A percentile compares a stretch with the other conserved stretches of the same genome.
Evolutionary conservation across 2,113 vertebrate species (phyloP).

Genomic region (Onychorhynchus coronatus): DNA sequence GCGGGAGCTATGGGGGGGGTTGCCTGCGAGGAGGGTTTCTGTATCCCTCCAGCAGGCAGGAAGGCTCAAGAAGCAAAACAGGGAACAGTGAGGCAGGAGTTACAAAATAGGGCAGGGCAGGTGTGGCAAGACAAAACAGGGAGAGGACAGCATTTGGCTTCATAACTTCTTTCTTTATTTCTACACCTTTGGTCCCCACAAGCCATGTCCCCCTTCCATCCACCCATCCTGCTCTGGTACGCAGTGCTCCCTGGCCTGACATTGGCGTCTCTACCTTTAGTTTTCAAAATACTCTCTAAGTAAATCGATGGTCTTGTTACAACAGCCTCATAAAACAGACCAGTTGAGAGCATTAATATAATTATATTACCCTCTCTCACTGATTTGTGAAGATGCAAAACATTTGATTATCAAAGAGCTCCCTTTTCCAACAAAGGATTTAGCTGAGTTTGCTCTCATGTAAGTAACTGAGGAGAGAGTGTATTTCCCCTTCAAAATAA

Average conservation of each 20-base stretch:
- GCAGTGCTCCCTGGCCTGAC: background rate
- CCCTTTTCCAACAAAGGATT: background rate
- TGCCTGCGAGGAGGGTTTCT: background rate
- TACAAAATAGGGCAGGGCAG: background rate
- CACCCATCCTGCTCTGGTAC: fast-evolving
- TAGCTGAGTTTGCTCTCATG: background rate
- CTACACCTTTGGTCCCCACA: background rate
- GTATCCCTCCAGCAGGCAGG: background rate
- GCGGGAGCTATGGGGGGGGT: fast-evolving
- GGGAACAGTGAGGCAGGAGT: background rate
- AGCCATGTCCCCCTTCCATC: background rate
- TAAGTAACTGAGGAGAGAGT: background rate
- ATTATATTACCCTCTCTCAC: background rate
- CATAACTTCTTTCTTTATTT: background rate
- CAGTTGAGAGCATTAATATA: background rate
- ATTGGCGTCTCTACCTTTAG: background rate
- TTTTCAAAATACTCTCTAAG: background rate
- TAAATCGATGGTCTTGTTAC: background rate
- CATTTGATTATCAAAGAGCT: background rate
- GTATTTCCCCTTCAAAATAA: background rate
- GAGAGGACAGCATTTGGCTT: background rate
- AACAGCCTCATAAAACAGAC: background rate
- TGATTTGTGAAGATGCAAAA: background rate
- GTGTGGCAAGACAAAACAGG: background rate
- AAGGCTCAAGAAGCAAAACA: background rate